Evolutionary conservation across 64 coral and sea anemone genomes (phyloP), one percentile per base, ranked within the genome.

Genomic region (Catalaphyllia jardinei): DNA sequence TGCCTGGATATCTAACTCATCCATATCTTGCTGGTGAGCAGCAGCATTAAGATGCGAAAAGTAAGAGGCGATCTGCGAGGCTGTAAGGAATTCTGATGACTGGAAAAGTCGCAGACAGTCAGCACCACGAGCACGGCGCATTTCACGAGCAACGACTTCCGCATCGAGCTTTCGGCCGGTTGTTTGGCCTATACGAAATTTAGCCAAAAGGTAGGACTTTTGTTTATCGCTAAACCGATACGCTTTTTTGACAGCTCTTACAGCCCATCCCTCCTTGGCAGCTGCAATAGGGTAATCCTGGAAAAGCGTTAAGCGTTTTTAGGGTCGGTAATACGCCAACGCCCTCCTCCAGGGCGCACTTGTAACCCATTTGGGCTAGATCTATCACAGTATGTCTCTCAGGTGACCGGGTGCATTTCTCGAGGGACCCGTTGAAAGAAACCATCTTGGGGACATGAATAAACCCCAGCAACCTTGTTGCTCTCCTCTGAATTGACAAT

Each of bases 371-470:
- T n/a, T n/a, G n/a, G 79, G 74, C 59, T n/a, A n/a, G n/a, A n/a
- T n/a, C n/a, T n/a, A n/a, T n/a, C n/a, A n/a, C n/a, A n/a, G n/a
- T n/a, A n/a, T 91, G 31, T 52, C 75, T 91, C 75, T 91, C 89
- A 29, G 83, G 60, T 76, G 80, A 85, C 13, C 60, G 73, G 20
- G 89, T 62, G 62, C 89, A 91, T 85, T 91, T 91, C 75, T 85
- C 89, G 18, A 77, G 52, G 6, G 79, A 83, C 29, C 38, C 38
- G 4, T 83, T 91, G 79, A 91, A 91, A 91, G 31, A 91, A 86
- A 28, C 89, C 79, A 75, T 91, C 79, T 71, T 91, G 88, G 25
- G 77, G 77, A 52, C 88, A 90, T 42, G 31, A 81, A 79, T 72
- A 90, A 10, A 90, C 79, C 20, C 67, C 52, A 19, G 77, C 65